phyloP scores from a whole-genome alignment of 2,888 invertebrate genomes.

The Lycia hirtaria region DNA sequence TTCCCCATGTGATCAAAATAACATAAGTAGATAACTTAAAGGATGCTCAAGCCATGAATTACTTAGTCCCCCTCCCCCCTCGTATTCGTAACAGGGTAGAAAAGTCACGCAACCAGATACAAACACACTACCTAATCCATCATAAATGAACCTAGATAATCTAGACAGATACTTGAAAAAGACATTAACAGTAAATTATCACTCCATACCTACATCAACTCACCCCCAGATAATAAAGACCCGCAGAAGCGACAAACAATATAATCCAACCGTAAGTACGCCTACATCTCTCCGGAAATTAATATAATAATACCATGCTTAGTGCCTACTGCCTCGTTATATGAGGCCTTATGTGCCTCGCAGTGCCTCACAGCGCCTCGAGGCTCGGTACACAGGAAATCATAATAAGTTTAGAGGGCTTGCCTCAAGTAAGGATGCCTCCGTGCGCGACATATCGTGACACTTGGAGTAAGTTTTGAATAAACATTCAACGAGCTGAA shows the following conservation, averaged over 20 bases:
- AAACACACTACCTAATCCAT: too few species aligned
- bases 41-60: too few species aligned
- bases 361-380: slow-evolving; percentile 3
- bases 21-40: too few species aligned
- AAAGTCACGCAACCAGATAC: too few species aligned
- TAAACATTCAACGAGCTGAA: not conserved
- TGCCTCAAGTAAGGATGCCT: slow-evolving; percentile 10
- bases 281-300: slow-evolving; percentile 51
- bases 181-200: not conserved
- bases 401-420: slow-evolving; percentile 27
- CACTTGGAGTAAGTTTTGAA: slow-evolving; percentile 8
- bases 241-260: slow-evolving; percentile 38
- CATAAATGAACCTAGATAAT: too few species aligned
- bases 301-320: slow-evolving; percentile 65
- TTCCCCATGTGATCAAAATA: too few species aligned
- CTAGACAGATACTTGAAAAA: too few species aligned
- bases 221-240: not conserved
- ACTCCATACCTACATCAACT: not conserved
- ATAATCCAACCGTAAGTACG: slow-evolving; percentile 28
- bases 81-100: too few species aligned
- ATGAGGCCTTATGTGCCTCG: slow-evolving; percentile 12
- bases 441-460: slow-evolving; percentile 7
- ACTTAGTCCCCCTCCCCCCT: too few species aligned
- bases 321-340: slow-evolving; percentile 45
- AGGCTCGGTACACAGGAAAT: slow-evolving; percentile 23